Evolutionary conservation across 2,113 vertebrate genomes (phyloP).

Genomic region (Etheostoma spectabile): DNA sequence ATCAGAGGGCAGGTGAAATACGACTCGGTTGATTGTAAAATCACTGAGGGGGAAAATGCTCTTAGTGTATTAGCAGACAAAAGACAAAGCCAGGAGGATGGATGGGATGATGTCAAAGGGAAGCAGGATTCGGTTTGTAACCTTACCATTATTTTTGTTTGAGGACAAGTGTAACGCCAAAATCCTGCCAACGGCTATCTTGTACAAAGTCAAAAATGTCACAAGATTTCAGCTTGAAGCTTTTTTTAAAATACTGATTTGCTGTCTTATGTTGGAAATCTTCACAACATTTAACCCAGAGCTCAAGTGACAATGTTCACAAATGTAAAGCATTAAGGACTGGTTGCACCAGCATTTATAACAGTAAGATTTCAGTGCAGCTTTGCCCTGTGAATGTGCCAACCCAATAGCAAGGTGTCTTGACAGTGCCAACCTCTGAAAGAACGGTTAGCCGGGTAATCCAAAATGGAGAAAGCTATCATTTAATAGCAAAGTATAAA

Average conservation of each 20-base stretch:
- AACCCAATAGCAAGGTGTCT: background rate
- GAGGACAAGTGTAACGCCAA: background rate
- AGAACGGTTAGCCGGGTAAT: background rate
- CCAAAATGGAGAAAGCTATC: background rate
- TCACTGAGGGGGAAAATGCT: constrained; percentile 83
- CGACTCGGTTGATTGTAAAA: constrained; percentile 82
- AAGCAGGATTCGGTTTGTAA: constrained; percentile 54
- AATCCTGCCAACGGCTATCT: constrained; percentile 14
- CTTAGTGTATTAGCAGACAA: constrained; percentile 83
- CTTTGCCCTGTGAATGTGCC: no score
- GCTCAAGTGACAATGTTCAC: background rate
- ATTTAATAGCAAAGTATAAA: background rate
- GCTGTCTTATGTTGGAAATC: background rate
- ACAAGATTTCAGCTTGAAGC: background rate
- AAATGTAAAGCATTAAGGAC: background rate
- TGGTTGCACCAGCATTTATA: background rate
- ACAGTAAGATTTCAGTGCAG: background rate
- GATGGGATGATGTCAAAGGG: constrained; percentile 50
- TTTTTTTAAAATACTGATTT: background rate
- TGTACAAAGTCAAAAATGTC: constrained; percentile 5
- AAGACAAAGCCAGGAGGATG: constrained; percentile 71
- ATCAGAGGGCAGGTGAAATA: constrained; percentile 84
- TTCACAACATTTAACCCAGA: background rate
- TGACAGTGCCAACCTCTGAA: background rate
- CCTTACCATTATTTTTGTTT: constrained; percentile 22